Evolutionary conservation across 2,797 vertebrate genomes (phyloP).

Genomic region (Microctenopoma steveboyesi): DNA sequence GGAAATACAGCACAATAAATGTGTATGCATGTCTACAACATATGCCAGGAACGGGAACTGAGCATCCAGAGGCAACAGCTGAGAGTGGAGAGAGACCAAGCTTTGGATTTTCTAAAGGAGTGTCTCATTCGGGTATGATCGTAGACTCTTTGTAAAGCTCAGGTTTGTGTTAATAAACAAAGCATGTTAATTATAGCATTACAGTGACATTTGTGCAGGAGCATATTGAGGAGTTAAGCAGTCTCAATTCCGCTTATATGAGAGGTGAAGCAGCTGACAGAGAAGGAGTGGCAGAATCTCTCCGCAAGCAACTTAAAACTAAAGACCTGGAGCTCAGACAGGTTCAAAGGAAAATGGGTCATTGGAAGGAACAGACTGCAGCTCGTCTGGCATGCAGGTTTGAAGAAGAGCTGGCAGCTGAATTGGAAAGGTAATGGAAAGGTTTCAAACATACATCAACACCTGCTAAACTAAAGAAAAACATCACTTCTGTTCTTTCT

Average conservation of each 20-base stretch:
- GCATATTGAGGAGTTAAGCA: conserved; percentile 82
- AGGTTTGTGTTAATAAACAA: neutral
- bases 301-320: conserved; percentile 75
- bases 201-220: conserved; percentile 69
- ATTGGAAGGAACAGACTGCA: conserved; percentile 80
- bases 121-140: conserved; percentile 74
- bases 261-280: conserved; percentile 47
- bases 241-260: conserved; percentile 65
- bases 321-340: conserved; percentile 80
- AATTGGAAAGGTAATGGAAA: conserved; percentile 79
- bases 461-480: neutral
- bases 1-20: conserved; percentile 1
- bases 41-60: conserved; percentile 76
- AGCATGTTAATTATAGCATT: neutral
- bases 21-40: neutral
- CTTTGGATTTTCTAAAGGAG: conserved; percentile 72
- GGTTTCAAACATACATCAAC: neutral
- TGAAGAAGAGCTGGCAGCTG: conserved; percentile 77
- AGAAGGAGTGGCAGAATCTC: conserved; percentile 52
- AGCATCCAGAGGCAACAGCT: conserved; percentile 75
- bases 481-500: neutral
- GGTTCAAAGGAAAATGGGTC: conserved; percentile 78
- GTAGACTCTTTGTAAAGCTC: neutral
- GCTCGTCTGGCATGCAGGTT: conserved; percentile 77
- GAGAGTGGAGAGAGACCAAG: conserved; percentile 65